Percentiles rank a stretch among this genome's conserved stretches.
Evolutionary conservation across 1,140 invertebrate genomes (phyloP).

Genomic region (Xylocopa sonorina): DNA sequence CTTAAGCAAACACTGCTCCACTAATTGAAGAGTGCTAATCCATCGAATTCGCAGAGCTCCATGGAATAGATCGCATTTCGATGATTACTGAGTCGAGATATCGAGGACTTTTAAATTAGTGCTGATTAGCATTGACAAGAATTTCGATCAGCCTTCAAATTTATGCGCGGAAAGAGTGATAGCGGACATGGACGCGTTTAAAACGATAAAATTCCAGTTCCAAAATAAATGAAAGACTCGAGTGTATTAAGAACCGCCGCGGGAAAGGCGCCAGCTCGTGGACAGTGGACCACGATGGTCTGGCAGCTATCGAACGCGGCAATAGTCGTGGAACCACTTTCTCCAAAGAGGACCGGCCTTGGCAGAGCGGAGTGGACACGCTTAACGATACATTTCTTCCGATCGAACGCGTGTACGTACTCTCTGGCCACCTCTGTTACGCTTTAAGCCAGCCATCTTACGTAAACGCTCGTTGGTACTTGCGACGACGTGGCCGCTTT

Average conservation of each 20-base stretch:
- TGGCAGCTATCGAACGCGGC: not conserved
- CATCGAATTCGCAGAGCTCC: no score
- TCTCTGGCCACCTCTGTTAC: constrained; percentile 7
- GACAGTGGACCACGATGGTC: not conserved
- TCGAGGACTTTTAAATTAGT: no score
- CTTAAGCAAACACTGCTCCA: not conserved
- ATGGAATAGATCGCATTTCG: not conserved
- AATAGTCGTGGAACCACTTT: constrained; percentile 43
- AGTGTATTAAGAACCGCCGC: not conserved
- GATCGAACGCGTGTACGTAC: constrained; percentile 40
- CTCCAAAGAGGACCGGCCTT: constrained; percentile 57
- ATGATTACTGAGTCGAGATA: not conserved
- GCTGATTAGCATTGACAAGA: no score
- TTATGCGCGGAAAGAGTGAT: not conserved
- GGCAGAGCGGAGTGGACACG: constrained; percentile 53
- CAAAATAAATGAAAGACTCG: not conserved
- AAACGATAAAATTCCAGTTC: no score
- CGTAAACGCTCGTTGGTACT: constrained; percentile 35
- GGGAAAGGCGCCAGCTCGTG: no score
- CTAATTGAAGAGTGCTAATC: not conserved
- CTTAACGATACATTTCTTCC: constrained; percentile 60
- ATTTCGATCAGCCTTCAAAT: no score
- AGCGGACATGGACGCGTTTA: no score
- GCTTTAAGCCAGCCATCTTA: constrained; percentile 35
- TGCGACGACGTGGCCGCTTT: constrained; percentile 30